A percentile compares a stretch with the other conserved stretches of the same genome.
Conservation (phyloP, 2,888 invertebrate genomes). For the Lepidochrysops patricia region DNA sequence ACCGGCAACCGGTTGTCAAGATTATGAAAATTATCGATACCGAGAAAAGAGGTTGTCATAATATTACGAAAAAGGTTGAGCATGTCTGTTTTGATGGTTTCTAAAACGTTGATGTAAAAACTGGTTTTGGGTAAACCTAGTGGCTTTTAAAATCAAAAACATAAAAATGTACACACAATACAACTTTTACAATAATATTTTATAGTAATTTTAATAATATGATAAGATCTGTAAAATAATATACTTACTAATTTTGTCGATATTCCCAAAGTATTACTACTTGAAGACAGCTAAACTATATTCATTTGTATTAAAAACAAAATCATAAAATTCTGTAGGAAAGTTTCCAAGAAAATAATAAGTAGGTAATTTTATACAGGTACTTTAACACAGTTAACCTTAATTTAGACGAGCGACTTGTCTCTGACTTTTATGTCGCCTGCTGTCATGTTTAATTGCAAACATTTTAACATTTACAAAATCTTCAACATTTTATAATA, state of each 20-base stretch:
- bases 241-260: too few species aligned
- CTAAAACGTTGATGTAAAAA: neutral
- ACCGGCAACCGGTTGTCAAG: neutral
- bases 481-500: neutral
- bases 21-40: slow-evolving; percentile 2
- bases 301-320: too few species aligned
- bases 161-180: too few species aligned
- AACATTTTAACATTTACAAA: neutral
- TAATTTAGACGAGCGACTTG: neutral
- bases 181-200: too few species aligned
- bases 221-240: too few species aligned
- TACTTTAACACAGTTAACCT: neutral
- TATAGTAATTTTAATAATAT: too few species aligned
- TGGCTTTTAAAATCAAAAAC: too few species aligned
- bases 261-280: too few species aligned
- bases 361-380: neutral
- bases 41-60: neutral
- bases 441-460: neutral
- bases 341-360: too few species aligned
- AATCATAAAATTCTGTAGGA: too few species aligned
- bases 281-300: too few species aligned
- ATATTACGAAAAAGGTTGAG: neutral
- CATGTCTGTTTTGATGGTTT: neutral
- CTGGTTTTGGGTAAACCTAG: too few species aligned
- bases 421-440: neutral